These are phyloP conservation scores for Mylabris sibirica DNA, from an alignment of 2,888 invertebrate species.

Conservation along the genomic window DNA sequence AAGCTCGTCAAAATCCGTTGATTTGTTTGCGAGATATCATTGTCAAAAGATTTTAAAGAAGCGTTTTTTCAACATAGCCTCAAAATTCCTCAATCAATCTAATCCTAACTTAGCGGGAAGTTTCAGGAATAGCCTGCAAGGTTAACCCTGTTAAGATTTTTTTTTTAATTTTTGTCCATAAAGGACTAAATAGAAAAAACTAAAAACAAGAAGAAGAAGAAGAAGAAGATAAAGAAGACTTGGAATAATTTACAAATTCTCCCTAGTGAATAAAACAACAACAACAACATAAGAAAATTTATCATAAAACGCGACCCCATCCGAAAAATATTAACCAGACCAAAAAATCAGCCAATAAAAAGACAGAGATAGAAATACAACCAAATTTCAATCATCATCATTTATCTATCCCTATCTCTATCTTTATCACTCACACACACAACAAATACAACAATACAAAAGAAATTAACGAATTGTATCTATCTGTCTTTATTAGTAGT, in stretches of 20 bases:
- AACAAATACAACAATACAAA: background rate
- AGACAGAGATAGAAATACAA: background rate
- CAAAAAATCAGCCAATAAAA: background rate
- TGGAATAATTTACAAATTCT: slow-evolving; percentile 8
- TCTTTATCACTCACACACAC: background rate
- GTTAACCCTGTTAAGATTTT: too few relatives aligned
- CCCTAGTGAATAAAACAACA: background rate
- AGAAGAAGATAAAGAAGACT: background rate
- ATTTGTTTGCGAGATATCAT: too few relatives aligned
- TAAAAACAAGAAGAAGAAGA: background rate
- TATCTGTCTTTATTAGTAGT: slow-evolving; percentile 6
- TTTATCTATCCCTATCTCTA: slow-evolving; percentile 5
- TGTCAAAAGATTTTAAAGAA: too few relatives aligned
- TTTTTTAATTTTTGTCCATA: background rate
- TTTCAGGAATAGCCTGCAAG: too few relatives aligned
- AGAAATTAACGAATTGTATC: background rate
- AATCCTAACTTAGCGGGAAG: too few relatives aligned
- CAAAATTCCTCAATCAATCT: too few relatives aligned
- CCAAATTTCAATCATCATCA: slow-evolving; percentile 3
- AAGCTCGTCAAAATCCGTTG: too few relatives aligned
- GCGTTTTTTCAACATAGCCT: too few relatives aligned
- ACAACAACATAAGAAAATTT: background rate
- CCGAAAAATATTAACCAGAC: slow-evolving; percentile 6
- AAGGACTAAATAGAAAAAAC: background rate
- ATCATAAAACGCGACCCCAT: background rate